A percentile compares a stretch with the other conserved stretches of the same genome.
Conservation (phyloP, 2,888 invertebrate species). For the Shargacucullia verbasci region DNA sequence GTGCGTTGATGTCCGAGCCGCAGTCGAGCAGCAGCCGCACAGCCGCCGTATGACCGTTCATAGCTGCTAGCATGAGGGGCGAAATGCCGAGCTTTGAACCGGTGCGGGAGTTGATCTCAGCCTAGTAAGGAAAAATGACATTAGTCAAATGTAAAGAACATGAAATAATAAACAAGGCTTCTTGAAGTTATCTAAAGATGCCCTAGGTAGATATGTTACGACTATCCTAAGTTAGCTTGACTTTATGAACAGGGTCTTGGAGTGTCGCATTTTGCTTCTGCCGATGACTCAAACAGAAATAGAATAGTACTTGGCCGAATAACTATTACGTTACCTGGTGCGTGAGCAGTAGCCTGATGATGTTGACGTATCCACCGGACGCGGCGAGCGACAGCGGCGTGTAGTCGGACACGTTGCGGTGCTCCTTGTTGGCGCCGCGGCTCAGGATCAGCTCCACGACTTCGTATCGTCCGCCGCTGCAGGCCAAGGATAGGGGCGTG, state of each 20-base stretch:
- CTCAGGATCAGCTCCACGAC: slow-evolving; percentile 96
- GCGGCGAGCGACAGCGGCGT: slow-evolving; percentile 99
- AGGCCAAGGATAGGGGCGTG: slow-evolving; percentile 98
- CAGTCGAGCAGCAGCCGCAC: slow-evolving; percentile 98
- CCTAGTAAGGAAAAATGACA: slow-evolving; percentile 73
- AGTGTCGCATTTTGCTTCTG: too few species aligned
- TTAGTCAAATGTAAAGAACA: background rate
- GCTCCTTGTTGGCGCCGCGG: slow-evolving; percentile 98
- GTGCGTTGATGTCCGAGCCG: slow-evolving; percentile 99
- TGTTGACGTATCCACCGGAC: slow-evolving; percentile 99
- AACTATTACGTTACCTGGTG: slow-evolving; percentile 92
- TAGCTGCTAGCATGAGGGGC: slow-evolving; percentile 99
- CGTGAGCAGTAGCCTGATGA: slow-evolving; percentile 97
- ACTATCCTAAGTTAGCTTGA: too few species aligned
- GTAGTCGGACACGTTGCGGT: slow-evolving; percentile 99
- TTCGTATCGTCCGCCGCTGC: slow-evolving; percentile 99
- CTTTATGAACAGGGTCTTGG: too few species aligned
- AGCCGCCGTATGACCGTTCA: slow-evolving; percentile 98
- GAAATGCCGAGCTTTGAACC: slow-evolving; percentile 99
- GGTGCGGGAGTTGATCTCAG: slow-evolving; percentile 99
- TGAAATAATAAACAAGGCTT: too few species aligned
- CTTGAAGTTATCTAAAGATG: too few species aligned
- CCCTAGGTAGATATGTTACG: too few species aligned
- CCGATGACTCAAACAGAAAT: too few species aligned
- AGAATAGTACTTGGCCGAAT: background rate